Conservation (phyloP, 2,888 invertebrate species). For the Andricus curvator region DNA sequence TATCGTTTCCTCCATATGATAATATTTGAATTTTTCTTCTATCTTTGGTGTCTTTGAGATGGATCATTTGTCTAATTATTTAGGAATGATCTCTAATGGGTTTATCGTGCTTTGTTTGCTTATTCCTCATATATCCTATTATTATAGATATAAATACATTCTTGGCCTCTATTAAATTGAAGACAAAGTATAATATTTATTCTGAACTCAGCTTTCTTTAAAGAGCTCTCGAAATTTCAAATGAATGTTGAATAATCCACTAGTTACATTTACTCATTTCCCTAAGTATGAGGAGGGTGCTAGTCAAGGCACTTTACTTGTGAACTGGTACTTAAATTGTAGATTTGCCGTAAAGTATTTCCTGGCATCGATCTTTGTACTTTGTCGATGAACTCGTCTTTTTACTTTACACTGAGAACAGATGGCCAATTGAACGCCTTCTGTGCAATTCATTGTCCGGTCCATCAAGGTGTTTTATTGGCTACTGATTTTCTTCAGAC, state of each 20-base stretch:
- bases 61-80: too few species aligned
- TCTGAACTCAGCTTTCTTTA: not conserved
- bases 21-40: too few species aligned
- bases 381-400: constrained; percentile 14
- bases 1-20: too few species aligned
- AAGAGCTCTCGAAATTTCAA: not conserved
- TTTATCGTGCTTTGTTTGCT: too few species aligned
- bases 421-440: constrained; percentile 32
- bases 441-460: constrained; percentile 33
- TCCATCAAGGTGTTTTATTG: constrained; percentile 30
- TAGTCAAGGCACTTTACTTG: not conserved
- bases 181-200: not conserved
- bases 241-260: not conserved
- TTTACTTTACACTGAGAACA: constrained; percentile 6
- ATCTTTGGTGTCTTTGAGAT: too few species aligned
- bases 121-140: too few species aligned
- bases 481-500: not conserved
- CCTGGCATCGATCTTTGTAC: constrained; percentile 21
- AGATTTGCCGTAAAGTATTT: constrained; percentile 12
- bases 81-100: too few species aligned
- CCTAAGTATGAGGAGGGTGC: not conserved
- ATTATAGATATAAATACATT: not conserved
- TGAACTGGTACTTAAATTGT: not conserved
- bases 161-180: not conserved
- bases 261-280: not conserved